Conservation (phyloP, 2,888 invertebrate species). For the Chymomyza procnemis region DNA sequence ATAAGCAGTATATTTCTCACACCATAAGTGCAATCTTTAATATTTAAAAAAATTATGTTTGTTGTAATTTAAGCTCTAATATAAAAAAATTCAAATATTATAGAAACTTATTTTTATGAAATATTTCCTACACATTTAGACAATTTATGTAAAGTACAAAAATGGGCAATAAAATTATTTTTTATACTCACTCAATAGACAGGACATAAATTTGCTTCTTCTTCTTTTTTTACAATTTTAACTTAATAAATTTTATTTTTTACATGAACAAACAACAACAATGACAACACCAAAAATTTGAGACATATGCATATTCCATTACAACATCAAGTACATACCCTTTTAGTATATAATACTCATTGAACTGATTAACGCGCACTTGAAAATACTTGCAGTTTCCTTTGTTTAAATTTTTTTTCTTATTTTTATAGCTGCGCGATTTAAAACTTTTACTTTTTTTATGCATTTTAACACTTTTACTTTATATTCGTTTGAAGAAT, state of each 20-base stretch:
- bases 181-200: not conserved
- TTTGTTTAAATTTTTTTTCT: conserved; percentile 26
- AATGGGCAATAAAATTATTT: not conserved
- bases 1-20: too few relatives aligned
- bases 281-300: conserved; percentile 54
- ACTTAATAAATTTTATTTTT: not conserved
- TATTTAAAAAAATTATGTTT: too few relatives aligned
- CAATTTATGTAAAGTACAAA: too few relatives aligned
- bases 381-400: conserved; percentile 14
- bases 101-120: too few relatives aligned
- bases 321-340: conserved; percentile 78
- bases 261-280: conserved; percentile 19
- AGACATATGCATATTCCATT: conserved; percentile 69
- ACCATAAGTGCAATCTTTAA: too few relatives aligned
- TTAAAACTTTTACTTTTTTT: not conserved
- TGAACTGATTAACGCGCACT: conserved; percentile 30
- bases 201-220: not conserved
- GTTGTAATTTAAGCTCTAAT: too few relatives aligned
- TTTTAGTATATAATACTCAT: conserved; percentile 12
- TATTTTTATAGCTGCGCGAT: conserved; percentile 16
- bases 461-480: not conserved
- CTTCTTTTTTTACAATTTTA: not conserved
- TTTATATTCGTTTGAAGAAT: not conserved
- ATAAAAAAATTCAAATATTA: too few relatives aligned
- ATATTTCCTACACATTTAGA: too few relatives aligned